Evolutionary conservation across 2,797 vertebrate genomes (phyloP), one percentile per base, ranked within the genome.

Genomic region (Pitangus sulphuratus): DNA sequence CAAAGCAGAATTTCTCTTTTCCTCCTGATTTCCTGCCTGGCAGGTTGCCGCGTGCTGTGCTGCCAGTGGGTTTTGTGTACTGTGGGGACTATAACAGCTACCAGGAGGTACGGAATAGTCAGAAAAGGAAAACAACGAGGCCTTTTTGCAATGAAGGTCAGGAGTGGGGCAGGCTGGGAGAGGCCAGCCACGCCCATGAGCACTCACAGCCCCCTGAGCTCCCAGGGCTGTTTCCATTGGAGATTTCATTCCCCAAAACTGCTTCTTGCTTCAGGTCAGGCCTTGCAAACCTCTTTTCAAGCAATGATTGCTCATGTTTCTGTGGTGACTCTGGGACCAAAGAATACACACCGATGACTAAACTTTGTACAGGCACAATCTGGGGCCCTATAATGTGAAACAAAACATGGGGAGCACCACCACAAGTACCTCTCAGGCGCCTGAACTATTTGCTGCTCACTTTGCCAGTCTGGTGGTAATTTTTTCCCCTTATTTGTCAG

Each of bases 151-250:
- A 31, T 30, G 44, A 78, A 54, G 8, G 16, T 75, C 40, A 47
- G 33, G 30, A 39, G 7, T 21, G 30, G 8, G 6, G 31, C 11
- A n/a, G 31, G 5, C 21, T 22, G 25, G 37, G n/a, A 58, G 25
- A 83, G 31, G 22, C 21, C 42, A 64, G 69, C 12, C 1, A 0
- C 35, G 24, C 20, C 22, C 0, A 0, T 60, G 31, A 42, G 39
- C 8, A 6, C 15, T 57, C 1, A 2, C 18, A 68, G 22, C 2
- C 17, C 9, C 5, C n/a, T 24, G 1, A 3, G 10, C 7, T 84
- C 13, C 39, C 7, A 15, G 18, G 18, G 5, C 39, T 83, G 17
- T 37, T n/a, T 79, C 22, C n/a, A 7, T 39, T n/a, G 33, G 3
- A 7, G 15, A 15, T 79, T 51, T 75, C 31, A 11, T 64, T 40